Evolutionary conservation across 2,888 invertebrate genomes (phyloP), one percentile per base, ranked within the genome.

Genomic region (Protophormia terraenovae): DNA sequence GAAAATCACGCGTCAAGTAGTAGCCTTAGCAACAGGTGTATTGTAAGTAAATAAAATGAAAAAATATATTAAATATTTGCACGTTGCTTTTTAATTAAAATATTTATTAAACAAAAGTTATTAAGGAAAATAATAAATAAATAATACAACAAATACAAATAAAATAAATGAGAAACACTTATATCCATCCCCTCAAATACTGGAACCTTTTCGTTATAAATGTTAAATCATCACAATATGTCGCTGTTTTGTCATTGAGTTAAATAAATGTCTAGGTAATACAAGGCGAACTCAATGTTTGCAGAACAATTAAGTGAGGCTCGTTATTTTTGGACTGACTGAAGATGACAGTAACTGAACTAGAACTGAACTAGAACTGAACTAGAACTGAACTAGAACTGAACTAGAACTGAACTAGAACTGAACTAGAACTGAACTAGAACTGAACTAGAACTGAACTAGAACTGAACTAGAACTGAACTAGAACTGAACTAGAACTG

Each of bases 81-180:
- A 80, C 81, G 73, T 83, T 81, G 85, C 58, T 71, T 83, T 82
- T 84, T 86, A 84, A 84, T 86, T 82, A 82, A 84, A 84, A 79
- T 82, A 75, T 82, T 83, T 64, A 79, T 66, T 62, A 66, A 75
- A 64, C 12, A 72, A 82, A 76, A 82, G 78, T 85, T 78, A 79
- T 83, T 19, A 66, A 55, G 50, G 38, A 75, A 69, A 69, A 75
- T 50, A 72, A 73, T 32, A 50, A 60, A 58, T 32, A 45, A 69
- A n/a, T 29, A 24, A 60, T 29, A 45, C 22, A 77, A 16, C 5
- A 41, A 10, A 32, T 19, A 67, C 10, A n/a, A 35, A 19, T 35
- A 62, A 29, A 12, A 45, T 45, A 32, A 32, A 22, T 22, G 4
- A 41, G n/a, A 12, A 16, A 12, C 1, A 35, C 10, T 4, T 1